Percentiles rank a stretch among this genome's conserved stretches.
Conservation (phyloP, 2,113 vertebrate genomes). For the Eulemur macaco region DNA sequence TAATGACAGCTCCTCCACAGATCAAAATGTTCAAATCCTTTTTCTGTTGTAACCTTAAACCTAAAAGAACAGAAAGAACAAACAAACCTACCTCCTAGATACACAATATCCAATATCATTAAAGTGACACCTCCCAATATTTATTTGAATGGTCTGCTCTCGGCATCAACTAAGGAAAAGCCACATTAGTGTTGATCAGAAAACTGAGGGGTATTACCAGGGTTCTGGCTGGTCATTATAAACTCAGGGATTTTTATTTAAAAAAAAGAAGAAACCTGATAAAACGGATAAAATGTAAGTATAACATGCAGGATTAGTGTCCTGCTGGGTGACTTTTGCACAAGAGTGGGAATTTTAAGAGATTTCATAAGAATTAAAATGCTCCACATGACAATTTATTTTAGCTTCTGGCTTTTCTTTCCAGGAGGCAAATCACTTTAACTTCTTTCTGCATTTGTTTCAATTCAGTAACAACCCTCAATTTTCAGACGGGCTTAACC, state of each 20-base stretch:
- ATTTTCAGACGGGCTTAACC: background rate
- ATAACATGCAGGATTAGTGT: background rate
- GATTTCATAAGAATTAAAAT: constrained; percentile 11
- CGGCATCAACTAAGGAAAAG: background rate
- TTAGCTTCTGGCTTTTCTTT: constrained; percentile 4
- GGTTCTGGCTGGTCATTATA: background rate
- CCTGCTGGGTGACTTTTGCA: background rate
- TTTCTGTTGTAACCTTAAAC: background rate
- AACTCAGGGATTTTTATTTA: background rate
- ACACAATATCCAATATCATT: background rate
- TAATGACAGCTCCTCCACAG: background rate
- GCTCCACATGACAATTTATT: background rate
- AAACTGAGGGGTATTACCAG: background rate
- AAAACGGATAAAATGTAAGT: background rate
- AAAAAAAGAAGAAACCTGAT: background rate
- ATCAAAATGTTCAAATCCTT: background rate
- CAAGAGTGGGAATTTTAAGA: constrained; percentile 23
- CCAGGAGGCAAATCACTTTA: background rate
- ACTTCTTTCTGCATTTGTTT: constrained; percentile 27
- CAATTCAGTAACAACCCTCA: background rate
- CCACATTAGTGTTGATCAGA: background rate
- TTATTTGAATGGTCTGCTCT: background rate
- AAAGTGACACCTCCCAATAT: background rate
- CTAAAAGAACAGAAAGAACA: background rate
- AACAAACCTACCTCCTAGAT: background rate